phyloP scores from a whole-genome alignment of 2,797 vertebrate species.

The Serranus cabrilla region DNA sequence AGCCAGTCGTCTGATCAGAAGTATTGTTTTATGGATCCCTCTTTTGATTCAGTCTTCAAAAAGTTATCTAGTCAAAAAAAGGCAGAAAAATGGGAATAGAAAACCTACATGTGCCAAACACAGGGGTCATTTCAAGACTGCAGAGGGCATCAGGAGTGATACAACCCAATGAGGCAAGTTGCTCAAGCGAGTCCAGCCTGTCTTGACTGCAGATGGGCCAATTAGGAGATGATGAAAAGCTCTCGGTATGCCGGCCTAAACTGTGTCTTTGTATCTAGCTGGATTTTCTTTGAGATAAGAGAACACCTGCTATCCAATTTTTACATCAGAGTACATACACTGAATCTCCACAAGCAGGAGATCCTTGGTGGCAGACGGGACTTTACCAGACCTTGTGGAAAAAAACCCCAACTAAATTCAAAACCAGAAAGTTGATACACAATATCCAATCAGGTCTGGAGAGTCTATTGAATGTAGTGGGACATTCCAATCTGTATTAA shows the following conservation, averaged over 20 bases:
- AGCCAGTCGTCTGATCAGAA: constrained; percentile 12
- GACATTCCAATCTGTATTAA: constrained; percentile 81
- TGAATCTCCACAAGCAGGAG: constrained; percentile 37
- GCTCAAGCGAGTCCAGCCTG: constrained; percentile 74
- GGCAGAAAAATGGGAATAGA: constrained; percentile 36
- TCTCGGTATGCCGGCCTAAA: constrained; percentile 60
- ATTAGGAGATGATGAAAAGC: constrained; percentile 85
- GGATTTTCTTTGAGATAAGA: constrained; percentile 66
- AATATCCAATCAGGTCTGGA: constrained; percentile 74
- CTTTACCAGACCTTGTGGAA: constrained; percentile 31
- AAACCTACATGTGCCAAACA: constrained; percentile 59
- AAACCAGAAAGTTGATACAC: constrained; percentile 50
- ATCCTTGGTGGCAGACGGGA: constrained; percentile 19
- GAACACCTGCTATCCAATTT: constrained; percentile 79
- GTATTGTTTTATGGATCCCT: constrained; percentile 21
- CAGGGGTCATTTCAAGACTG: constrained; percentile 68
- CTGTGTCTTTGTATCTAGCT: constrained; percentile 68
- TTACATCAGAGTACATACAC: constrained; percentile 64
- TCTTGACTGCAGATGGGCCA: constrained; percentile 83
- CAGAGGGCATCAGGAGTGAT: constrained; percentile 67
- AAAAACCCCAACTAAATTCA: constrained; percentile 30
- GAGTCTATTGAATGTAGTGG: constrained; percentile 69
- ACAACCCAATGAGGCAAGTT: constrained; percentile 71
- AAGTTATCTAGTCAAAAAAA: constrained; percentile 30
- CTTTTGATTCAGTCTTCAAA: constrained; percentile 10